Conservation (phyloP, 2,888 invertebrate species). For the Meganola albula region DNA sequence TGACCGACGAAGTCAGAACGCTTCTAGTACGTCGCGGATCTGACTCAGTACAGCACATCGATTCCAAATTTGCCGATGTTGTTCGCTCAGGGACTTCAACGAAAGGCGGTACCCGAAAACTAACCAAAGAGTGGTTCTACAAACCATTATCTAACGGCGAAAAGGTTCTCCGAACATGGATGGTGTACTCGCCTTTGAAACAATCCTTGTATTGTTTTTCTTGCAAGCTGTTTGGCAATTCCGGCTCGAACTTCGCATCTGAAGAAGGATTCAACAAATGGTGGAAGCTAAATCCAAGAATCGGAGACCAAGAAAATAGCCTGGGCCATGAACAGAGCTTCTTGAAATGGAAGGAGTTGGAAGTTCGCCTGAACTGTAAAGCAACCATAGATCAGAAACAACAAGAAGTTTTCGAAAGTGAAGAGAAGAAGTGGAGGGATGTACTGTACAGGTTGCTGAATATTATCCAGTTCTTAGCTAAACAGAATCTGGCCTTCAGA, state of each 20-base stretch:
- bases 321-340: too few species aligned
- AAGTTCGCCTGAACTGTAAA: too few species aligned
- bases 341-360: slow-evolving; percentile 1
- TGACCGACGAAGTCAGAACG: too few species aligned
- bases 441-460: not conserved
- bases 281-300: slow-evolving; percentile 2
- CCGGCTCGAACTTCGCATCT: not conserved
- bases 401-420: too few species aligned
- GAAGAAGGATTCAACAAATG: not conserved
- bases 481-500: not conserved
- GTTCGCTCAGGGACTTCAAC: too few species aligned
- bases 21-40: too few species aligned
- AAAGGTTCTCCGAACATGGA: not conserved
- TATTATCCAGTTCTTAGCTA: not conserved
- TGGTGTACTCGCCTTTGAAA: not conserved
- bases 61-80: too few species aligned
- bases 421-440: too few species aligned
- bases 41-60: too few species aligned
- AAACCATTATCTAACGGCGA: not conserved
- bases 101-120: too few species aligned
- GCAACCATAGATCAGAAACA: too few species aligned
- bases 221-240: not conserved
- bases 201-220: not conserved
- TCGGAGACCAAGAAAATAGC: not conserved
- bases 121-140: not conserved